phyloP scores from a whole-genome alignment of 2,888 invertebrate genomes.

The Pammene fasciana region DNA sequence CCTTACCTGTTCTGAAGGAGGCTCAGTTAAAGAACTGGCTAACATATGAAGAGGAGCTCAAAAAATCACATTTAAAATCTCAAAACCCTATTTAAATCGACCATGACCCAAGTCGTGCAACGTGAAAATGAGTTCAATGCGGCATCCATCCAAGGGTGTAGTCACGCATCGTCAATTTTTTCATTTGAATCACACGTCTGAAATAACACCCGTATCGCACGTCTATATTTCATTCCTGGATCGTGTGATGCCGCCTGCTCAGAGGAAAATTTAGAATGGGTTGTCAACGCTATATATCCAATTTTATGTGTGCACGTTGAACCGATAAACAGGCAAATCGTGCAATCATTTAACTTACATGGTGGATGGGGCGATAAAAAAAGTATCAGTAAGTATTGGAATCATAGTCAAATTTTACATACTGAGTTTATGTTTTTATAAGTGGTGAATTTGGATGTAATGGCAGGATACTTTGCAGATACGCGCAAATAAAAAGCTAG shows the following conservation, averaged over 20 bases:
- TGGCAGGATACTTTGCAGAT: too few relatives aligned
- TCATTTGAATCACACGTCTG: slow-evolving; percentile 40
- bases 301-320: background rate
- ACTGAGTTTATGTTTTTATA: too few relatives aligned
- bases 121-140: slow-evolving; percentile 19
- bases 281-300: slow-evolving; percentile 6
- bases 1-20: too few relatives aligned
- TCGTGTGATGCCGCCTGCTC: slow-evolving; percentile 27
- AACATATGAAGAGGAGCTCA: too few relatives aligned
- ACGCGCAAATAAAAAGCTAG: too few relatives aligned
- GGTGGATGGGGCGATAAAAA: too few relatives aligned
- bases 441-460: too few relatives aligned
- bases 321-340: background rate
- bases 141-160: slow-evolving; percentile 16
- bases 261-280: slow-evolving; percentile 15
- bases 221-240: slow-evolving; percentile 19
- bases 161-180: slow-evolving; percentile 32
- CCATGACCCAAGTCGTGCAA: slow-evolving; percentile 16
- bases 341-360: background rate
- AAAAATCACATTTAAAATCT: background rate
- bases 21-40: too few relatives aligned
- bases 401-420: too few relatives aligned
- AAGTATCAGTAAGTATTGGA: too few relatives aligned
- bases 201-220: slow-evolving; percentile 27
- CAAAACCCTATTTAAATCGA: background rate